Evolutionary conservation across 2,888 invertebrate genomes (phyloP), one percentile per base, ranked within the genome.

Genomic region (Lasioglossum oenotherae): DNA sequence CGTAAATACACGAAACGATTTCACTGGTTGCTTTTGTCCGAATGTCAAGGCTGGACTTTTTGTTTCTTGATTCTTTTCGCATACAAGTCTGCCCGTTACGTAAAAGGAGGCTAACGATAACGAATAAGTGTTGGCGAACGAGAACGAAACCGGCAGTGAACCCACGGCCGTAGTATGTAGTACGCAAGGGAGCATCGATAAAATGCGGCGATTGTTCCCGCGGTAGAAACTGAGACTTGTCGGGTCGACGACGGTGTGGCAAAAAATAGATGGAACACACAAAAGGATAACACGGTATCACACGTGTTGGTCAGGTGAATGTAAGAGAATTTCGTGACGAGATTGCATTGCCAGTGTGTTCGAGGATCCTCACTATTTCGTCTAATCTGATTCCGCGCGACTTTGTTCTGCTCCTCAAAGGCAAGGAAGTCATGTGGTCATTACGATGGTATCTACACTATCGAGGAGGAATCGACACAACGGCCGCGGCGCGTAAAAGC

Each of bases 361-460:
- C 69, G 69, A 23, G 38, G 19, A 38, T 69, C 69, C 38, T 69
- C 69, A 38, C 69, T 38, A 38, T 69, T 38, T 38, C 69, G 38
- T 69, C 69, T 69, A 69, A 69, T 69, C 69, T 69, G 69, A 69
- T 69, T 69, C 38, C 69, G 38, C 69, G 69, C 12, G 69, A 69
- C 69, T 69, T 69, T 69, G 69, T 69, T 69, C 69, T 12, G 4
- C 23, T 69, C 4, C 38, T 69, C 69, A 69, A 69, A 69, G 69
- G 69, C 69, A 69, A 69, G 69, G 38, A 69, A 69, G 69, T 69
- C 69, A 38, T 69, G 69, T 38, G 69, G 38, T 69, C 69, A 69
- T 69, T 69, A 69, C 10, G 69, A 69, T 69, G 69, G 38, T 69
- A 69, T 69, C 69, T 38, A 69, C 38, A 1, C 69, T 38, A 69